phyloP scores from a whole-genome alignment of 1,140 invertebrate species.

The Pissodes strobi region DNA sequence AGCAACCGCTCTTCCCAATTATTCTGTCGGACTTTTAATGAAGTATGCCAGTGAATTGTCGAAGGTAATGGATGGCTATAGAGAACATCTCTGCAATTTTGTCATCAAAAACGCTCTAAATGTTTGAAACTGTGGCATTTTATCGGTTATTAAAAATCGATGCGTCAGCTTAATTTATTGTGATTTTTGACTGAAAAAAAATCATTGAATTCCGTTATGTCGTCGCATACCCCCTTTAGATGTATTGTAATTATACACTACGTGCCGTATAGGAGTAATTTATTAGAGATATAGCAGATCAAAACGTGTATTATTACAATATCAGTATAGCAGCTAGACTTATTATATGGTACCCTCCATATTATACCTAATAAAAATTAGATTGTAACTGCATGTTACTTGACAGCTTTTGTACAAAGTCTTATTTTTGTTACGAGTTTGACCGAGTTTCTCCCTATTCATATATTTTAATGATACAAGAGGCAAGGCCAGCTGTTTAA shows the following conservation, averaged over 20 bases:
- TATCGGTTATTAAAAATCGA: no score
- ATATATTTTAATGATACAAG: slow-evolving; percentile 3
- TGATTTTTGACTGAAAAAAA: no score
- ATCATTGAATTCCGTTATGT: no score
- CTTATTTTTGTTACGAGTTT: slow-evolving; percentile 48
- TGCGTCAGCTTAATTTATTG: no score
- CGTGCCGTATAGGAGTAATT: slow-evolving; percentile 22
- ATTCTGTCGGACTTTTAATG: no score
- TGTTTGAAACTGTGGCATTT: no score
- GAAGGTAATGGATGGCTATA: no score
- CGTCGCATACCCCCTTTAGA: slow-evolving; percentile 17
- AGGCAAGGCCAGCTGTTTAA: no score
- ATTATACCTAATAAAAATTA: slow-evolving; percentile 51
- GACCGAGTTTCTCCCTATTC: slow-evolving; percentile 22
- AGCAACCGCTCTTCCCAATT: no score
- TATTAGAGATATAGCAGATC: slow-evolving; percentile 18
- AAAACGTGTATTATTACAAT: slow-evolving; percentile 45
- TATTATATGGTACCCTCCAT: slow-evolving; percentile 56
- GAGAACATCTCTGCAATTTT: no score
- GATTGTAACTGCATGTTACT: slow-evolving; percentile 55
- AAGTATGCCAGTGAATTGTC: no score
- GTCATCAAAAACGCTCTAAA: no score
- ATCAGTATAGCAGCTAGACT: slow-evolving; percentile 52
- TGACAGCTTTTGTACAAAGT: slow-evolving; percentile 57
- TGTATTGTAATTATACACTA: slow-evolving; percentile 38